Conservation (phyloP, 2,797 vertebrate species). For the Enteromius trimaculatus region DNA sequence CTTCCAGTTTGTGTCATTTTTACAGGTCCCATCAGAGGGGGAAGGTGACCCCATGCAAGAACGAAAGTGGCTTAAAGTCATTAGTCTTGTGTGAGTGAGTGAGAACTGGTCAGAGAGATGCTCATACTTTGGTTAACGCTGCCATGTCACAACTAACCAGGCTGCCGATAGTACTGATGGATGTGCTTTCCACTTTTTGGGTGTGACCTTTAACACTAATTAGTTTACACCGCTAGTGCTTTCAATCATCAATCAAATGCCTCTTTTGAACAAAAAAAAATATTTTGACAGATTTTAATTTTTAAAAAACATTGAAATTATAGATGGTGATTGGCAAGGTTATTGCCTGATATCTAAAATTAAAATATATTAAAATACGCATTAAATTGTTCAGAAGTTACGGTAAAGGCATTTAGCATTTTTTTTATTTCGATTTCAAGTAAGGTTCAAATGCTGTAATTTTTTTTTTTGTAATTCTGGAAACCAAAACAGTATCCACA, state of each 20-base stretch:
- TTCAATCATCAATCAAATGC: neutral
- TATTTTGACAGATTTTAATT: no score
- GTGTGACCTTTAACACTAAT: constrained; percentile 41
- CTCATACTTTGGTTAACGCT: constrained; percentile 19
- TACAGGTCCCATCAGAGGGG: neutral
- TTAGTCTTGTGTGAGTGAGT: constrained; percentile 48
- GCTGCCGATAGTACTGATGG: constrained; percentile 36
- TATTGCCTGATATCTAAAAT: neutral
- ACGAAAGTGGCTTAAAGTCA: constrained; percentile 42
- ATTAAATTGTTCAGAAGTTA: neutral
- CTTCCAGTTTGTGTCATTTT: constrained; percentile 18
- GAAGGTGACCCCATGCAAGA: neutral
- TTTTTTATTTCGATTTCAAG: no score
- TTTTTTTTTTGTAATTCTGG: no score
- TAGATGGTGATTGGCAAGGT: neutral
- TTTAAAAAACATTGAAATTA: no score
- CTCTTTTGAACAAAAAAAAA: neutral
- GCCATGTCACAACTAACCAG: constrained; percentile 8
- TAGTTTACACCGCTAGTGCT: neutral
- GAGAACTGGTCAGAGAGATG: constrained; percentile 37
- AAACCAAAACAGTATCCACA: no score
- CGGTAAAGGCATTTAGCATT: neutral
- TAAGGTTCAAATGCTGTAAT: no score
- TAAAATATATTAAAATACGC: neutral
- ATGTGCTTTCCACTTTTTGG: constrained; percentile 32